These are phyloP conservation scores for Meloidogyne chitwoodi DNA, from an alignment of 1,140 invertebrate genomes.

Conservation along the genomic window DNA sequence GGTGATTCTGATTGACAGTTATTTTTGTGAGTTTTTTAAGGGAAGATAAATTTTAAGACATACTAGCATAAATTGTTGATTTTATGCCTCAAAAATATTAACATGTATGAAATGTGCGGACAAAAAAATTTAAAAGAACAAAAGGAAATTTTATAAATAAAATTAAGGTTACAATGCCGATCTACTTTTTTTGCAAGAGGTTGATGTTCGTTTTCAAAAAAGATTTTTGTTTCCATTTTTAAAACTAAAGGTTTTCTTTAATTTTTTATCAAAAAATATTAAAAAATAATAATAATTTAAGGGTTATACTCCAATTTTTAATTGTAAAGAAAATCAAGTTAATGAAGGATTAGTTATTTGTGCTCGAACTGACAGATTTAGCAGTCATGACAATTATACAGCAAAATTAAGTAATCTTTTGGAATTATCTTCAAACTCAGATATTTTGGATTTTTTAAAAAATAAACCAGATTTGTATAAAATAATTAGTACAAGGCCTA, in stretches of 20 bases:
- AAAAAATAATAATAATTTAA: constrained; percentile 1
- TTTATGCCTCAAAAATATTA: too few relatives aligned
- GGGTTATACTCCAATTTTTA: constrained; percentile 12
- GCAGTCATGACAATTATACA: background rate
- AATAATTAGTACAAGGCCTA: constrained; percentile 4
- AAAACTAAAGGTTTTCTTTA: constrained; percentile 7
- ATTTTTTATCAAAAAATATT: background rate
- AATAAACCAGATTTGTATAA: background rate
- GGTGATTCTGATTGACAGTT: too few relatives aligned
- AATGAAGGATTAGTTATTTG: constrained; percentile 26
- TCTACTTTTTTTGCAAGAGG: constrained; percentile 24
- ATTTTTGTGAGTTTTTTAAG: too few relatives aligned
- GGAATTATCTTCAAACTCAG: constrained; percentile 3
- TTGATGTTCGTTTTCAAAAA: constrained; percentile 21
- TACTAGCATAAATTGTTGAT: too few relatives aligned
- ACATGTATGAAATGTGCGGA: too few relatives aligned
- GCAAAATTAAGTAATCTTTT: constrained; percentile 6
- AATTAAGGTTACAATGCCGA: constrained; percentile 29
- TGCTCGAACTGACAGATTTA: constrained; percentile 8
- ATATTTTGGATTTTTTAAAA: constrained; percentile 13
- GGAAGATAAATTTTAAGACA: too few relatives aligned
- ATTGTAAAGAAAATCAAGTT: constrained; percentile 25
- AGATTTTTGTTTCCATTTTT: constrained; percentile 19
- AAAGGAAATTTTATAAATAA: too few relatives aligned
- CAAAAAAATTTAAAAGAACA: too few relatives aligned